Percentiles rank a stretch among this genome's conserved stretches.
These are phyloP conservation scores for Exocentrus adspersus DNA, from an alignment of 2,888 invertebrate species.

Conservation along the genomic window DNA sequence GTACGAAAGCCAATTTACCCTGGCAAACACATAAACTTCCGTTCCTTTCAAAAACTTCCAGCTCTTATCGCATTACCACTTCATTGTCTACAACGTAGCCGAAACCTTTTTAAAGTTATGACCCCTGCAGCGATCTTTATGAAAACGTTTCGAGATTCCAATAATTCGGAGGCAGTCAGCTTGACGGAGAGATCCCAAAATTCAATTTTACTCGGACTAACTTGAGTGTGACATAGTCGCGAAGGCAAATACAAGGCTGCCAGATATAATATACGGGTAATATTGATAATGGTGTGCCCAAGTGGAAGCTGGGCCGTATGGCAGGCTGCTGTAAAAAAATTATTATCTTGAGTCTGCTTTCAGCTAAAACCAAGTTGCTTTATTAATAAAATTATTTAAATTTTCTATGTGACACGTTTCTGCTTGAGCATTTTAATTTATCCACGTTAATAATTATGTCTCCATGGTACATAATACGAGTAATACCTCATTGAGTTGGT, in stretches of 20 bases:
- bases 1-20: too few relatives aligned
- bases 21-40: too few relatives aligned
- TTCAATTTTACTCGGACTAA: neutral
- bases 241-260: neutral
- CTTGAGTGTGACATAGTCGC: neutral
- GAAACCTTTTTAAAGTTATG: neutral
- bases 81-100: neutral
- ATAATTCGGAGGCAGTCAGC: neutral
- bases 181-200: neutral
- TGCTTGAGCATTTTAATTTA: too few relatives aligned
- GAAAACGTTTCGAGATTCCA: neutral
- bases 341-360: neutral
- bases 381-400: too few relatives aligned
- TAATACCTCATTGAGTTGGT: too few relatives aligned
- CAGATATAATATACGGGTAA: neutral
- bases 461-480: too few relatives aligned
- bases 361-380: neutral
- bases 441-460: too few relatives aligned
- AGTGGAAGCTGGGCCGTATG: neutral
- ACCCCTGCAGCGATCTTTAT: neutral
- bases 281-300: neutral
- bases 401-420: too few relatives aligned
- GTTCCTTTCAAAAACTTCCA: neutral
- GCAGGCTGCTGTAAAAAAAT: too few relatives aligned
- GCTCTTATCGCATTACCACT: slow-evolving; percentile 1